Conservation (phyloP, 2,888 invertebrate species). For the Thymelicus lineola region DNA sequence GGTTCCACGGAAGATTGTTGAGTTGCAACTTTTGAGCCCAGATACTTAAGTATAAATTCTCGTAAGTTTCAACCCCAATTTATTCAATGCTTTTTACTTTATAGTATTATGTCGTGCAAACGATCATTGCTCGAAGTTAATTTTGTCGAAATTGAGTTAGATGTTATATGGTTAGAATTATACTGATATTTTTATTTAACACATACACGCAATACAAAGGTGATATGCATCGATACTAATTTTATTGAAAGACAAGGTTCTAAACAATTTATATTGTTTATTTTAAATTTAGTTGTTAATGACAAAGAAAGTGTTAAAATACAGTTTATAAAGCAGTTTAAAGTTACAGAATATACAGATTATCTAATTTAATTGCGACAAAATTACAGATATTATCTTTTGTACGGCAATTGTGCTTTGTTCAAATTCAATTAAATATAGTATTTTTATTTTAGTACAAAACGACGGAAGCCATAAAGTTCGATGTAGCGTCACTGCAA, state of each 20-base stretch:
- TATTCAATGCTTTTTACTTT: conserved; percentile 11
- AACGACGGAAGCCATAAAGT: conserved; percentile 71
- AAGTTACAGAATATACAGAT: too few species aligned
- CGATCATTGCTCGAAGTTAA: background rate
- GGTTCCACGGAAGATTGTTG: background rate
- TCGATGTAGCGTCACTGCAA: conserved; percentile 65
- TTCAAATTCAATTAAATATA: conserved; percentile 21
- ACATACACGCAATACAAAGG: too few species aligned
- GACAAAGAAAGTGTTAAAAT: too few species aligned
- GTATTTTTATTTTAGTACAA: conserved; percentile 68
- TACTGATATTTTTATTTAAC: too few species aligned
- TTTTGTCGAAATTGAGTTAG: background rate
- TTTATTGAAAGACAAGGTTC: too few species aligned
- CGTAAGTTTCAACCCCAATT: background rate
- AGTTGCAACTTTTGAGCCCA: conserved; percentile 14
- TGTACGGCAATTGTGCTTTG: background rate
- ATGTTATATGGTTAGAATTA: background rate
- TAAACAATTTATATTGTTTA: too few species aligned
- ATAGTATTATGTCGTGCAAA: conserved; percentile 7
- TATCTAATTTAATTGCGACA: background rate
- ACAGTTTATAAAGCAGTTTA: too few species aligned
- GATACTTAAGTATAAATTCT: conserved; percentile 23
- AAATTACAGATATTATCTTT: background rate
- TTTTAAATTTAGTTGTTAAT: too few species aligned
- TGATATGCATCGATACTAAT: too few species aligned